phyloP scores from a whole-genome alignment of 1,140 invertebrate species.

The Atta texana region DNA sequence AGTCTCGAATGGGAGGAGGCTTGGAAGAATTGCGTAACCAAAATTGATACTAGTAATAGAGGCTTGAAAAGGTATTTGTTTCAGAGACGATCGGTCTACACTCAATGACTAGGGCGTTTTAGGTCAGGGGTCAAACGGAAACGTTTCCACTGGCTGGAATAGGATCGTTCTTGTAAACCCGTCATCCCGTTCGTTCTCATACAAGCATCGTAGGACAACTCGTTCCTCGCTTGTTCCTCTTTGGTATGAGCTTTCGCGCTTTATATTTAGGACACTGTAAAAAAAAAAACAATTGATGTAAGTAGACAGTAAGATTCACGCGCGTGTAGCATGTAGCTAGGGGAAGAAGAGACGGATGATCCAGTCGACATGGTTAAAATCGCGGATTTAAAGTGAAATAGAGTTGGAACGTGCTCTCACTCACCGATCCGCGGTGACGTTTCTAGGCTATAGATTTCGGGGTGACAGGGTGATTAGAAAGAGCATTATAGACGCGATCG shows the following conservation, averaged over 20 bases:
- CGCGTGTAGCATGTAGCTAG: conserved; percentile 21
- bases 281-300: conserved; percentile 41
- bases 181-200: conserved; percentile 47
- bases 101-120: conserved; percentile 84
- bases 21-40: conserved; percentile 87
- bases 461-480: conserved; percentile 67
- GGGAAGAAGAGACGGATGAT: conserved; percentile 52
- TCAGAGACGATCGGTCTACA: conserved; percentile 83
- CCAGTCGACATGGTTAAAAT: neutral
- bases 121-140: conserved; percentile 84
- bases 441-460: conserved; percentile 55
- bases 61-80: conserved; percentile 86
- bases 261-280: conserved; percentile 49
- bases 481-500: conserved; percentile 53
- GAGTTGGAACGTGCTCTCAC: neutral
- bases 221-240: conserved; percentile 52
- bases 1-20: conserved; percentile 85
- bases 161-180: conserved; percentile 60
- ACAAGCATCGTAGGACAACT: neutral
- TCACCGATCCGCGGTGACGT: conserved; percentile 12
- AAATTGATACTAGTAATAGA: conserved; percentile 87
- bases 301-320: conserved; percentile 46
- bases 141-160: conserved; percentile 84
- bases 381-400: conserved; percentile 28
- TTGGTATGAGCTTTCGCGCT: conserved; percentile 55